Evolutionary conservation across 2,113 vertebrate species (phyloP).

Genomic region (Syrmaticus mikado): DNA sequence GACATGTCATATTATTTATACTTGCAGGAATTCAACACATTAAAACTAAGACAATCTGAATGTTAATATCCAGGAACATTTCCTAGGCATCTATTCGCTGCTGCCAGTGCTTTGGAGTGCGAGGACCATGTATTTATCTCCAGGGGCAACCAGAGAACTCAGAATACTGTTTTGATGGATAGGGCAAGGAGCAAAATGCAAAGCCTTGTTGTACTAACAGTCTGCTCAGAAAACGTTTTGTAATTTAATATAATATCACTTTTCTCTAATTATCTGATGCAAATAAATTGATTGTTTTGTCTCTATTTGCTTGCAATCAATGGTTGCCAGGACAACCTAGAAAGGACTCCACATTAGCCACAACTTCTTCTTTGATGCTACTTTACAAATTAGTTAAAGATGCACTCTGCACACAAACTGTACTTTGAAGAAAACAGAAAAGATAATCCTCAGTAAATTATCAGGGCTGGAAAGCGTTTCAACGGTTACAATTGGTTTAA

Average conservation of each 20-base stretch:
- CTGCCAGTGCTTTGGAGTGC: conserved; percentile 22
- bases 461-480: conserved; percentile 33
- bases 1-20: conserved; percentile 48
- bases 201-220: background rate
- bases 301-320: conserved; percentile 41
- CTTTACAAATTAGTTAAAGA: conserved; percentile 48
- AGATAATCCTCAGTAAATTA: conserved; percentile 43
- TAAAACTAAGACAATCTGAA: conserved; percentile 60
- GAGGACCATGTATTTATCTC: conserved; percentile 43
- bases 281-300: conserved; percentile 65
- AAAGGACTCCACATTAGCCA: conserved; percentile 4
- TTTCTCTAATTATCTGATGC: conserved; percentile 57
- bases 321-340: conserved; percentile 50
- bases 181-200: background rate
- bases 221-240: conserved; percentile 10
- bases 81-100: conserved; percentile 28
- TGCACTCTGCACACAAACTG: background rate
- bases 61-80: conserved; percentile 60
- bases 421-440: conserved; percentile 34
- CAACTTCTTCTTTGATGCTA: conserved; percentile 13
- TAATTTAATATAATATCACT: conserved; percentile 48
- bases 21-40: conserved; percentile 60
- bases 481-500: background rate
- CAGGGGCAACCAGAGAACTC: conserved; percentile 40
- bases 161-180: background rate